Base-by-base conservation (phyloP, 2,888 invertebrate genomes). In the Lasioglossum pauxillum region DNA sequence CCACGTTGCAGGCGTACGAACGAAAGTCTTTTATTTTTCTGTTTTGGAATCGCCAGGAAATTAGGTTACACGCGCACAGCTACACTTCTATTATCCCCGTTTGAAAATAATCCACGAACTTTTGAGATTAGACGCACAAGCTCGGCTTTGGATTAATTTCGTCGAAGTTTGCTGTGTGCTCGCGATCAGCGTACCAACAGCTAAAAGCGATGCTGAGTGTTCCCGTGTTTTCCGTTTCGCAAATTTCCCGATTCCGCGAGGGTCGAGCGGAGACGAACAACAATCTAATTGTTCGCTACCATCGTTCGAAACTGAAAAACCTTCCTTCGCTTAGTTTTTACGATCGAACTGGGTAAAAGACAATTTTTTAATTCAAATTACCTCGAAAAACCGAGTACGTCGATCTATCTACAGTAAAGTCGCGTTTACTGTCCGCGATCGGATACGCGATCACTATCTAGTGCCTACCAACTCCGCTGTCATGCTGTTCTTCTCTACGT, bases 51-150 rank as follows among this genome's bases (percentile, higher is more conserved):
- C 41, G 10, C 41, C 71, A 12, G 69, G 38, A 69, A 69, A 38
- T 69, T 69, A 69, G 69, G 69, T 38, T 69, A 67, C 67, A 19
- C 31, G 67, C 35, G 38, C 38, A 4, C 69, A 23, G 38, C 38
- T 38, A 23, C 38, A 0, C 19, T 19, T 23, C 38, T 41, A 38
- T 69, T 41, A 69, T 69, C 23, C 4, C 23, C 38, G 69, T 69
- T 69, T n/a, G 23, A 69, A 38, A 38, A 69, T 69, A 69, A 69
- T 69, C 69, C 69, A 12, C 38, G 23, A 38, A 69, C n/a, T 38
- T 69, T 38, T n/a, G 23, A 41, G 19, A 69, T 38, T 38, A n/a
- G 69, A 69, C 38, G 69, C 35, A 0, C 5, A 14, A 69, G 38
- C 38, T n/a, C 23, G 23, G 23, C 38, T 23, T 69, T n/a, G 38